phyloP scores from a whole-genome alignment of 1,140 invertebrate genomes.

The Ceratosolen fusciceps region DNA sequence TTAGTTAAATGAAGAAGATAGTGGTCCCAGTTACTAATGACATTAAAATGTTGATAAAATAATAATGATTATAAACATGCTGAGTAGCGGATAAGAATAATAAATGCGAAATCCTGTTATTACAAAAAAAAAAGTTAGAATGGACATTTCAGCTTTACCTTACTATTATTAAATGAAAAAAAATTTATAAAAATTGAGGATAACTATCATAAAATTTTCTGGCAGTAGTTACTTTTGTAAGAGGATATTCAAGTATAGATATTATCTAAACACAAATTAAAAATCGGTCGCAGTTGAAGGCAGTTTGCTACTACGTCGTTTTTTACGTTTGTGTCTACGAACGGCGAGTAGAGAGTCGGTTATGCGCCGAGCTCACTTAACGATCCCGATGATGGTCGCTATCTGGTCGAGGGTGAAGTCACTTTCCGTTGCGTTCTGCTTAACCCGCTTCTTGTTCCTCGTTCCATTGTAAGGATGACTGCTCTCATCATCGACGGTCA shows the following conservation, averaged over 20 bases:
- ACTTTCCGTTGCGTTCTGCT: slow-evolving; percentile 4
- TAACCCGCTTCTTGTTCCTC: slow-evolving; percentile 14
- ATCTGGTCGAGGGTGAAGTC: slow-evolving; percentile 46
- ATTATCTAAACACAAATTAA: neutral
- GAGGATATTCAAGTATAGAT: neutral
- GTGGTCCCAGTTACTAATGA: slow-evolving; percentile 2
- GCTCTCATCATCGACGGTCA: slow-evolving; percentile 22
- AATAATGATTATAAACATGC: neutral
- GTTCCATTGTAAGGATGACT: neutral
- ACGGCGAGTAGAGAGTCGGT: slow-evolving; percentile 26
- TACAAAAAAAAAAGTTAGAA: neutral
- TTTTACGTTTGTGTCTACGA: neutral
- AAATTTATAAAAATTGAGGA: neutral
- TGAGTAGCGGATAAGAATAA: neutral
- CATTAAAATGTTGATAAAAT: neutral
- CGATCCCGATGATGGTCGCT: slow-evolving; percentile 42
- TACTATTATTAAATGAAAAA: no score
- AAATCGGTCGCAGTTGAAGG: neutral
- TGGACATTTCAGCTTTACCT: neutral
- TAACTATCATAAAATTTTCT: no score
- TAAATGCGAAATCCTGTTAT: neutral
- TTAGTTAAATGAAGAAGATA: neutral
- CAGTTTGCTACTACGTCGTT: neutral
- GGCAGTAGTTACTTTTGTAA: no score
- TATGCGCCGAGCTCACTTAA: slow-evolving; percentile 44